These are phyloP conservation scores for Haemorhous mexicanus DNA, from an alignment of 2,113 vertebrate genomes.

Conservation along the genomic window DNA sequence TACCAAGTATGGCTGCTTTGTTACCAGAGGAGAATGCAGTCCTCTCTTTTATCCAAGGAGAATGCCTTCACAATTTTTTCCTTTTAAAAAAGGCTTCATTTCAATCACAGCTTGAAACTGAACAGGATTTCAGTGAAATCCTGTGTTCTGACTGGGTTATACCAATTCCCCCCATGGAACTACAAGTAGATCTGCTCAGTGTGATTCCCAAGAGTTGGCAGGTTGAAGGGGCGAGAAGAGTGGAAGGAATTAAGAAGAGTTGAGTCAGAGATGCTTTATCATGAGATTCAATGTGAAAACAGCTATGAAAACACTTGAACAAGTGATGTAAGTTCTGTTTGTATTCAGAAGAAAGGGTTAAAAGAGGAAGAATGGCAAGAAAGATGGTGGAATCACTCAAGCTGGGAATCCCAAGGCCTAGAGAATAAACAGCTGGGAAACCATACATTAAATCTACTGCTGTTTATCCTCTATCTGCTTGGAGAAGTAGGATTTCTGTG, in stretches of 20 bases:
- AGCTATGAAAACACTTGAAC: not conserved
- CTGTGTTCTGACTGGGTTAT: not conserved
- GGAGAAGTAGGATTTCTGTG: not conserved
- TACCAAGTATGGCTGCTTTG: not conserved
- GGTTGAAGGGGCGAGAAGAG: not conserved
- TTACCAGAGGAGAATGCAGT: not conserved
- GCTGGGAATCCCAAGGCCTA: not conserved
- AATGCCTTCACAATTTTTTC: not conserved
- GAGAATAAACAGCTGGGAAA: not conserved
- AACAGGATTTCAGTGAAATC: not conserved
- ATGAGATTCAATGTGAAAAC: not conserved
- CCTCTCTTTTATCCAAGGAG: not conserved
- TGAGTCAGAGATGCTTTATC: not conserved
- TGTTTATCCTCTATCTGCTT: not conserved
- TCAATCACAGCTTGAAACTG: not conserved
- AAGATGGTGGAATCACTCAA: not conserved
- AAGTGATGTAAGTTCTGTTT: not conserved
- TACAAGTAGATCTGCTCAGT: not conserved
- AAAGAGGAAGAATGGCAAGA: not conserved
- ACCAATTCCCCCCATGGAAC: fast-evolving
- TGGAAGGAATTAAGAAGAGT: not conserved
- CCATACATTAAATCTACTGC: not conserved
- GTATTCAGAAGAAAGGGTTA: not conserved
- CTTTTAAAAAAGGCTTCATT: not conserved
- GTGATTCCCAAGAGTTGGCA: fast-evolving